These are phyloP conservation scores for Pristis pectinata DNA, from an alignment of 2,797 vertebrate genomes.

Conservation along the genomic window DNA sequence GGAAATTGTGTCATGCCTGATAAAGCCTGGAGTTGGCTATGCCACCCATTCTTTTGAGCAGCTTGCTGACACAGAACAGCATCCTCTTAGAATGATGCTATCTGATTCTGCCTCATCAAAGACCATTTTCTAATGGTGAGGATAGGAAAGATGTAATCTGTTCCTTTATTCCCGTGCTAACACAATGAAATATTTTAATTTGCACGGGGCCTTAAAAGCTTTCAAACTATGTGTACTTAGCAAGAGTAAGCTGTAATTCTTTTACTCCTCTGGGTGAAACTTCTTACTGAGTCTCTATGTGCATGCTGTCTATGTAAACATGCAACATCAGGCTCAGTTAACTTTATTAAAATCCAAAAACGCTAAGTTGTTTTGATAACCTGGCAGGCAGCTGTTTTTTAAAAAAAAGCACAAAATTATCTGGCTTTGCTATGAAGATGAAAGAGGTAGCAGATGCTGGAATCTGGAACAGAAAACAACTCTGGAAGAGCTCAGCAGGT, in stretches of 20 bases:
- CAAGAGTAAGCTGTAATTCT: background rate
- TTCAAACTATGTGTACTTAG: background rate
- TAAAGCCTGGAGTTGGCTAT: background rate
- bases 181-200: background rate
- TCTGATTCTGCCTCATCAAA: background rate
- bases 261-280: background rate
- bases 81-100: background rate
- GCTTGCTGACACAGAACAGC: background rate
- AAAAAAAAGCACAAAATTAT: background rate
- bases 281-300: background rate
- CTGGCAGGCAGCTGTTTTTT: background rate
- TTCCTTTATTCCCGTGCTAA: background rate
- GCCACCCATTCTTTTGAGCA: background rate
- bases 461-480: too few species aligned
- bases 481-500: too few species aligned
- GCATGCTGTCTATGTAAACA: background rate
- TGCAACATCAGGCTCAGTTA: background rate
- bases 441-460: too few species aligned
- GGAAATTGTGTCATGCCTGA: background rate
- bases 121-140: background rate
- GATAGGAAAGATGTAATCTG: background rate
- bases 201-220: background rate
- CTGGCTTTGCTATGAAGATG: too few species aligned
- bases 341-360: background rate
- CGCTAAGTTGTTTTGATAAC: background rate